Conservation (phyloP, 2,113 vertebrate species). For the Suricata suricatta region DNA sequence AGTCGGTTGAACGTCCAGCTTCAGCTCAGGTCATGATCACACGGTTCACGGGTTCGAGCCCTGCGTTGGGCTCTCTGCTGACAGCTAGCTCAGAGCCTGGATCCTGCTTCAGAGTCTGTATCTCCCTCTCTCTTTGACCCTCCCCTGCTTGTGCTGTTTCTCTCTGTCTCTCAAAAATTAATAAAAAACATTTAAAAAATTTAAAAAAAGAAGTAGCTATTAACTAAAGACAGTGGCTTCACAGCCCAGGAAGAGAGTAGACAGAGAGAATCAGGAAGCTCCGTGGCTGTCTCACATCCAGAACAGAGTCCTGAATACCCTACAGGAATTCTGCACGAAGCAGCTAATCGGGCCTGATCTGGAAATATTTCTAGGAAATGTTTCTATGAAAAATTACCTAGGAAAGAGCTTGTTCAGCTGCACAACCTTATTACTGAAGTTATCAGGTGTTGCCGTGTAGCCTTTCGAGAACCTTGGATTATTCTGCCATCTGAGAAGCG, state of each 20-base stretch:
- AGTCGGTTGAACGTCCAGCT: no score
- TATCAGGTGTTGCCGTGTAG: background rate
- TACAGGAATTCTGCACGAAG: background rate
- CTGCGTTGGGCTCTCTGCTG: no score
- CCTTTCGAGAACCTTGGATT: background rate
- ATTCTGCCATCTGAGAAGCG: background rate
- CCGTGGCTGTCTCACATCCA: background rate
- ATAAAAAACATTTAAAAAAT: no score
- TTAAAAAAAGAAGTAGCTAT: background rate
- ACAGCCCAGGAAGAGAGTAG: background rate
- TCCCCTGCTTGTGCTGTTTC: no score
- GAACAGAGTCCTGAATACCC: background rate
- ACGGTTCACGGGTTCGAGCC: no score
- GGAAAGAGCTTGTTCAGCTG: background rate
- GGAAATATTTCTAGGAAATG: conserved; percentile 15
- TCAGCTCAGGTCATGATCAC: no score
- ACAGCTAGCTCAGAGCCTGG: no score
- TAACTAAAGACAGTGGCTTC: background rate
- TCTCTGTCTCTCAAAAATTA: no score
- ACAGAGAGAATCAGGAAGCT: background rate
- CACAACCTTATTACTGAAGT: background rate
- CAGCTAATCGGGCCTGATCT: background rate
- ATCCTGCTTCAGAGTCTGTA: no score
- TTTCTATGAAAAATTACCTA: background rate
- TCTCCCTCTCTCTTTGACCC: no score